These are phyloP conservation scores for Heliconius hermathena DNA, from an alignment of 1,140 invertebrate species.

Conservation along the genomic window DNA sequence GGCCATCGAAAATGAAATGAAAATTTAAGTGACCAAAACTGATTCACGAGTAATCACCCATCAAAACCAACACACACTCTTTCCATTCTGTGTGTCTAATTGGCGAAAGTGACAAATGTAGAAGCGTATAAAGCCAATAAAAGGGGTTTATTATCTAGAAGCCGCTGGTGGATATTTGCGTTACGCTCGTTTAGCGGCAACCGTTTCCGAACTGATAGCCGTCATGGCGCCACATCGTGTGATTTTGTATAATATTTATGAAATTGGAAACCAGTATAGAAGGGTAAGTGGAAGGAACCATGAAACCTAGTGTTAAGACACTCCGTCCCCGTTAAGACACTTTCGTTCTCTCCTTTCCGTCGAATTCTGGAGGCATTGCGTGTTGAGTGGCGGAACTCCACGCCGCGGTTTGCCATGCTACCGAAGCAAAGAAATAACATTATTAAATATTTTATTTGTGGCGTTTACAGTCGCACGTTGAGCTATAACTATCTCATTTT, in stretches of 20 bases:
- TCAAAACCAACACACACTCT: neutral
- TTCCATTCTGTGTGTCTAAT: slow-evolving; percentile 1
- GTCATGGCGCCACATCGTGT: slow-evolving; percentile 47
- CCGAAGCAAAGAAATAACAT: neutral
- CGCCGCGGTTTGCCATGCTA: neutral
- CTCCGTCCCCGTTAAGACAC: neutral
- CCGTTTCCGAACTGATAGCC: slow-evolving; percentile 61
- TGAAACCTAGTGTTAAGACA: neutral
- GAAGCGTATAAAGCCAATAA: slow-evolving; percentile 65
- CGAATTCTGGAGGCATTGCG: neutral
- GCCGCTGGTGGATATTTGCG: slow-evolving; percentile 59
- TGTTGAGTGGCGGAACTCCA: neutral
- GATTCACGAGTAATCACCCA: neutral
- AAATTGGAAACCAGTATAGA: neutral
- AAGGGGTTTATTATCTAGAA: slow-evolving; percentile 66
- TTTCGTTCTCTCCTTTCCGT: neutral
- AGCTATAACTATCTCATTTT: too few species aligned
- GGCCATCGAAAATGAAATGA: neutral
- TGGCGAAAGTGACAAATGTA: slow-evolving; percentile 27
- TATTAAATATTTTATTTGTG: neutral
- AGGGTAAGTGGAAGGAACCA: too few species aligned
- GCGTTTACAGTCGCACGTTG: too few species aligned
- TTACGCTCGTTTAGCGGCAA: slow-evolving; percentile 58
- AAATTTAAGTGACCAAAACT: neutral
- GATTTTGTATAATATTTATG: neutral